Evolutionary conservation across 2,888 invertebrate species (phyloP).

Genomic region (Heliothis peltigera): DNA sequence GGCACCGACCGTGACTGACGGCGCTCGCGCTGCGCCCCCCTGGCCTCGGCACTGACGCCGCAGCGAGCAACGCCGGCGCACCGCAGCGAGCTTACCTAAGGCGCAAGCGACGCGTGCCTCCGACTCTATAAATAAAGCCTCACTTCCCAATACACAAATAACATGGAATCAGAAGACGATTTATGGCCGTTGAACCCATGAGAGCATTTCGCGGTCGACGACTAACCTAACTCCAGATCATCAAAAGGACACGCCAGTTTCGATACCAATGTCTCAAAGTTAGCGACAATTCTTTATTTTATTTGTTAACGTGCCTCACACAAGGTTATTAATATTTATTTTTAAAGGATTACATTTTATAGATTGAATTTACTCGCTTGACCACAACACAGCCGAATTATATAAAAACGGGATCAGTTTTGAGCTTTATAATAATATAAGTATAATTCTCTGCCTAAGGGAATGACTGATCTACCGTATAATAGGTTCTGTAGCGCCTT

Average conservation of each 20-base stretch:
- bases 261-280: constrained; percentile 73
- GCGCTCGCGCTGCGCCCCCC: constrained; percentile 71
- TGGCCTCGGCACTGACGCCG: constrained; percentile 62
- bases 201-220: constrained; percentile 78
- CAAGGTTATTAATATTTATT: constrained; percentile 13
- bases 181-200: constrained; percentile 87
- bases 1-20: constrained; percentile 77
- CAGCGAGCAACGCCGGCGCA: constrained; percentile 59
- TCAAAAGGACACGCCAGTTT: constrained; percentile 61
- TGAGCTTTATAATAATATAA: no score
- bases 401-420: no score
- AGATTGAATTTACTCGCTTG: not conserved
- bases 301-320: constrained; percentile 26
- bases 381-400: not conserved
- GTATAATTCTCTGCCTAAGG: no score
- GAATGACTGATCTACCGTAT: no score
- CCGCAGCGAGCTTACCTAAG: constrained; percentile 53
- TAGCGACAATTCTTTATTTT: constrained; percentile 28
- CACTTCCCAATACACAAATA: constrained; percentile 82
- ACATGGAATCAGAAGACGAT: constrained; percentile 83
- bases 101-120: constrained; percentile 72
- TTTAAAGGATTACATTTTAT: no score
- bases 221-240: constrained; percentile 69
- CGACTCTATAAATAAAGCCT: constrained; percentile 85
- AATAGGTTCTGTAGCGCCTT: no score